phyloP scores from a whole-genome alignment of 64 coral and sea anemone species.

The Montipora efflorescens region DNA sequence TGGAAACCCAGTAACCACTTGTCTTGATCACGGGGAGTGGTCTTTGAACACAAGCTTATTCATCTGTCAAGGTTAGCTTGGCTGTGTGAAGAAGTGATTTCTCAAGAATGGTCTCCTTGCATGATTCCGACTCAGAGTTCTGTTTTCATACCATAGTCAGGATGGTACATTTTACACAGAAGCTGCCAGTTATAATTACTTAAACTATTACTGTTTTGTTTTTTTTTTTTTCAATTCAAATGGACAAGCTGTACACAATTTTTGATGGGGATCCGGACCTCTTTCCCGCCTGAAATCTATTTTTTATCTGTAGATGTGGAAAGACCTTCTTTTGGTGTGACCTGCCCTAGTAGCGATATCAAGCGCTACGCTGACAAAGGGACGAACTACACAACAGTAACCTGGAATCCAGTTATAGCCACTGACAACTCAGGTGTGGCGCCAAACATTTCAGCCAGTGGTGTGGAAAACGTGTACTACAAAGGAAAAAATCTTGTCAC shows the following conservation, averaged over 20 bases:
- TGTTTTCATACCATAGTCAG: background rate
- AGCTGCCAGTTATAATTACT: no score
- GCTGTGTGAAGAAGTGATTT: background rate
- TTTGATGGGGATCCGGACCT: background rate
- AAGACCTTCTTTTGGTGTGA: conserved; percentile 47
- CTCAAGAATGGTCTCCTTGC: background rate
- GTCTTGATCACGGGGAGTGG: conserved; percentile 23
- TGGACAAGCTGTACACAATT: no score
- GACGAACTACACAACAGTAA: conserved; percentile 26
- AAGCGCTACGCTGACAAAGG: conserved; percentile 9
- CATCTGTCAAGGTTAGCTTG: conserved; percentile 38
- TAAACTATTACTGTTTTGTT: no score
- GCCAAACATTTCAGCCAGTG: background rate
- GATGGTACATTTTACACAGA: no score
- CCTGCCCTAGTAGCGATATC: conserved; percentile 48
- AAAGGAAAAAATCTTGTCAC: conserved; percentile 18
- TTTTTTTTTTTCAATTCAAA: no score
- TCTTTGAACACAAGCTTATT: background rate
- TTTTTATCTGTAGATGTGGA: conserved; percentile 31
- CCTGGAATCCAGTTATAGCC: conserved; percentile 54
- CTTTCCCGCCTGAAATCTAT: background rate
- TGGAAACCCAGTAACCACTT: background rate
- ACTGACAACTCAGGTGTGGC: conserved; percentile 64
- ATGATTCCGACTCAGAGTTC: background rate
- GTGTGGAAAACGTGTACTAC: conserved; percentile 30